phyloP scores from a whole-genome alignment of 2,797 vertebrate species.

The Myotis planiceps region DNA sequence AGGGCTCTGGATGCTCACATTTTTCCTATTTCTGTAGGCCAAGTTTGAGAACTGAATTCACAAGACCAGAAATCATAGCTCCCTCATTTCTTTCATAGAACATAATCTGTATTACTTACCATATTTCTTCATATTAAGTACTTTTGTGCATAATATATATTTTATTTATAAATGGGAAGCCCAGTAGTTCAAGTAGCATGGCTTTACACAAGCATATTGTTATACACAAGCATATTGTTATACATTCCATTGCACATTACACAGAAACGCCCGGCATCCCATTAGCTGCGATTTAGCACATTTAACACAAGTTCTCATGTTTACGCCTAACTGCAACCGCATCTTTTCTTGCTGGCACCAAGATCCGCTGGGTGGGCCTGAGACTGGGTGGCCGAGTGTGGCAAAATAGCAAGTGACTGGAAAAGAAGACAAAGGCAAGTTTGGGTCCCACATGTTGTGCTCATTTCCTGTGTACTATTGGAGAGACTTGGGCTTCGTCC shows the following conservation, averaged over 20 bases:
- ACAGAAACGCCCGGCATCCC: conserved; percentile 12
- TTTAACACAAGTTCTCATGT: conserved; percentile 49
- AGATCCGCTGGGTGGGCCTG: conserved; percentile 42
- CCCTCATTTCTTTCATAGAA: not conserved
- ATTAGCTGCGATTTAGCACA: conserved; percentile 38
- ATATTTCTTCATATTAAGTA: not conserved
- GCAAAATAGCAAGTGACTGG: not conserved
- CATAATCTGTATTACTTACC: not conserved
- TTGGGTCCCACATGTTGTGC: conserved; percentile 11
- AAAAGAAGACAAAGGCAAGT: conserved; percentile 46
- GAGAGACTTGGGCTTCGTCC: not conserved
- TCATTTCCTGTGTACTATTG: conserved; percentile 43
- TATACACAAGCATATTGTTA: conserved; percentile 14
- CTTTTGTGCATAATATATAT: not conserved
- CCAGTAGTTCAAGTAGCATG: not conserved
- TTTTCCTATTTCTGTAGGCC: not conserved
- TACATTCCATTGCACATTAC: not conserved
- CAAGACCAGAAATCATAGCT: not conserved
- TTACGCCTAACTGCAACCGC: conserved; percentile 43
- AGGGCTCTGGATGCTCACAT: not conserved
- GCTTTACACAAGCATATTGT: not conserved
- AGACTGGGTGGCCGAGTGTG: conserved; percentile 25
- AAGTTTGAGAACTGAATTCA: not conserved
- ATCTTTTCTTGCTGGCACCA: conserved; percentile 58
- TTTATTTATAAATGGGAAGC: conserved; percentile 37